Evolutionary conservation across 1,140 invertebrate species (phyloP).

Genomic region (Uloborus diversus): DNA sequence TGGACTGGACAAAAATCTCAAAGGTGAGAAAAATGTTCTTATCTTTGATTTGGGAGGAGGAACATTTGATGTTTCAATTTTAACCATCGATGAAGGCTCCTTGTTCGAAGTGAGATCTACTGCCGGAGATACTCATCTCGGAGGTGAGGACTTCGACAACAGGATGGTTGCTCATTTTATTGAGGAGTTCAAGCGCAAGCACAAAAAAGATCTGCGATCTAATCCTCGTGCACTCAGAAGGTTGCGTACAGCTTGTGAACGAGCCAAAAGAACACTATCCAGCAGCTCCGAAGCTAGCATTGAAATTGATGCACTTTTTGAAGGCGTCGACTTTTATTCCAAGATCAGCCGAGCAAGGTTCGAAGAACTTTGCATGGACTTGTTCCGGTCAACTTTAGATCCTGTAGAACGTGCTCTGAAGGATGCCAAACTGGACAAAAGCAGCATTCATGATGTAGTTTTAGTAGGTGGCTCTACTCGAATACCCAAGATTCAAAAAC

Average conservation of each 20-base stretch:
- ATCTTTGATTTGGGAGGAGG: slow-evolving; percentile 96
- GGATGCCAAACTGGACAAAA: slow-evolving; percentile 66
- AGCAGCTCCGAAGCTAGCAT: slow-evolving; percentile 85
- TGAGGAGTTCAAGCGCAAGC: slow-evolving; percentile 96
- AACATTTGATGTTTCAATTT: slow-evolving; percentile 95
- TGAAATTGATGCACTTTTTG: slow-evolving; percentile 72
- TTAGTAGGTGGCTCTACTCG: slow-evolving; percentile 97
- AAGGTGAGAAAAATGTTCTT: slow-evolving; percentile 67
- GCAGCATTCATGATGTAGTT: slow-evolving; percentile 92
- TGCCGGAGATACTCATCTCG: slow-evolving; percentile 96
- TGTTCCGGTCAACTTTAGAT: slow-evolving; percentile 70
- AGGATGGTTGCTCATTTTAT: slow-evolving; percentile 96
- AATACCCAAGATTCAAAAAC: slow-evolving; percentile 96
- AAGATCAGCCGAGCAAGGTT: slow-evolving; percentile 93
- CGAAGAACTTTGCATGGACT: slow-evolving; percentile 92
- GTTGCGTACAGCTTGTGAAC: slow-evolving; percentile 91
- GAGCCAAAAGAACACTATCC: slow-evolving; percentile 94
- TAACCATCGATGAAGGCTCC: slow-evolving; percentile 94
- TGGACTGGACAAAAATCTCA: slow-evolving; percentile 82
- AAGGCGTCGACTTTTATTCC: slow-evolving; percentile 96
- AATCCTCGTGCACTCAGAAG: slow-evolving; percentile 92
- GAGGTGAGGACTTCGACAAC: slow-evolving; percentile 98
- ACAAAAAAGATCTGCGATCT: slow-evolving; percentile 90
- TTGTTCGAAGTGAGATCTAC: slow-evolving; percentile 96
- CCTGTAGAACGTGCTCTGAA: slow-evolving; percentile 64